Percentiles rank a stretch among this genome's conserved stretches.
Conservation (phyloP, 2,888 invertebrate genomes). For the Cosmia trapezina region DNA sequence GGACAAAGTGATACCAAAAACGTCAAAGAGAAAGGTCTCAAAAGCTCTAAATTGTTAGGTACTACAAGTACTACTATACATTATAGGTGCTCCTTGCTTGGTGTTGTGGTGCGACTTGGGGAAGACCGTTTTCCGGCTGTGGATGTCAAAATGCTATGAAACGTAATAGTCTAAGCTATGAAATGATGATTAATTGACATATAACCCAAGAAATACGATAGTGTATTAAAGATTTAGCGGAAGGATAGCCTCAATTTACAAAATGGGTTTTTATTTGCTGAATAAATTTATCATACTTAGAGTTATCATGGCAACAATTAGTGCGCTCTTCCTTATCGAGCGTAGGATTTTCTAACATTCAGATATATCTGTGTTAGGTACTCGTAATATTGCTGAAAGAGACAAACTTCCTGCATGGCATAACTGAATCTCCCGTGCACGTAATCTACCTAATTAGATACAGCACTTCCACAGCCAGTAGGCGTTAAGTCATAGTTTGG, state of each 20-base stretch:
- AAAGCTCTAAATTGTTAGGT: not conserved
- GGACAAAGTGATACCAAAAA: not conserved
- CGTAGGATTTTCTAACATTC: slow-evolving; percentile 32
- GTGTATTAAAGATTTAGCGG: slow-evolving; percentile 1
- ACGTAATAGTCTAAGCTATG: no score
- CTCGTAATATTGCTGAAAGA: slow-evolving; percentile 33
- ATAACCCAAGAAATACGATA: slow-evolving; percentile 6
- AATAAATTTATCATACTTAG: slow-evolving; percentile 29
- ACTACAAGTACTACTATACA: no score
- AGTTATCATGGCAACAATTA: slow-evolving; percentile 11
- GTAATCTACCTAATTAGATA: slow-evolving; percentile 67
- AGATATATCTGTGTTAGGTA: slow-evolving; percentile 41
- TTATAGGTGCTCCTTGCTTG: no score
- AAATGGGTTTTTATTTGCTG: slow-evolving; percentile 16
- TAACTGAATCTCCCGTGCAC: slow-evolving; percentile 61
- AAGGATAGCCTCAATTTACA: slow-evolving; percentile 5
- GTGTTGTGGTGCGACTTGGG: not conserved
- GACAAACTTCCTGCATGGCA: slow-evolving; percentile 58
- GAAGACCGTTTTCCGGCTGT: not conserved
- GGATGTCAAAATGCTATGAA: not conserved
- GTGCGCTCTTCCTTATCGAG: slow-evolving; percentile 30
- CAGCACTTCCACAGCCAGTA: slow-evolving; percentile 64
- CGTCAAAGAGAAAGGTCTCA: not conserved
- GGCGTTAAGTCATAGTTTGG: slow-evolving; percentile 74
- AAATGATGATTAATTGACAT: not conserved